Conservation (phyloP, 2,888 invertebrate species). For the Omphaloscelis lunosa region DNA sequence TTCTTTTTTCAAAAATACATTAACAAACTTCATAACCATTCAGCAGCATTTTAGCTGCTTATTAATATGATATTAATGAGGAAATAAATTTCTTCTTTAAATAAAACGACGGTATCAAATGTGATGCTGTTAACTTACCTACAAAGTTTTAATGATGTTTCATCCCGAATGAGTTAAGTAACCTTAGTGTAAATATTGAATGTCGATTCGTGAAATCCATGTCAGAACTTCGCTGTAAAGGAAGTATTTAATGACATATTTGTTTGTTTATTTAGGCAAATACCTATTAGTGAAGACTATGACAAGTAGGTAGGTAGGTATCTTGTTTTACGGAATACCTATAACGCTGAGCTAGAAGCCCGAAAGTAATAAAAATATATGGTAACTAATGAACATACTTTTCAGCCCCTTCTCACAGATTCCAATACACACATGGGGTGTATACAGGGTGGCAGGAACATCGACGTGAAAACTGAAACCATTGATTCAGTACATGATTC, state of each 20-base stretch:
- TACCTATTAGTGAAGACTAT: conserved; percentile 1
- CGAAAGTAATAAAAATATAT: neutral
- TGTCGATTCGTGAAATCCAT: conserved; percentile 31
- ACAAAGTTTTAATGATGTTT: conserved; percentile 82
- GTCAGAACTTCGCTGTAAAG: conserved; percentile 36
- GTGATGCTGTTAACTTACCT: conserved; percentile 73
- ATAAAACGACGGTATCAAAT: conserved; percentile 73
- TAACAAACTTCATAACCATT: neutral
- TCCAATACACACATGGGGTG: no score
- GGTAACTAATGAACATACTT: neutral
- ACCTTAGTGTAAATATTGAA: conserved; percentile 64
- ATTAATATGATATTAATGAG: conserved; percentile 57
- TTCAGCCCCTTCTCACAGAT: neutral
- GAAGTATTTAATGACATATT: conserved; percentile 39
- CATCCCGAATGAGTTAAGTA: conserved; percentile 61
- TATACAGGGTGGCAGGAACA: no score
- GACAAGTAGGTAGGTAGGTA: no score
- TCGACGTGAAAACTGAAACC: no score
- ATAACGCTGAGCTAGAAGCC: neutral
- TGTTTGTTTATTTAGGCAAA: conserved; percentile 37
- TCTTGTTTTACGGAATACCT: neutral
- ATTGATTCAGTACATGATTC: no score
- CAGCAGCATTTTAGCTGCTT: conserved; percentile 60
- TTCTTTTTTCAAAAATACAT: neutral
- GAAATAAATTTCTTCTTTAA: conserved; percentile 67